Conservation (phyloP, 2,888 invertebrate species). For the Dasypolia templi region DNA sequence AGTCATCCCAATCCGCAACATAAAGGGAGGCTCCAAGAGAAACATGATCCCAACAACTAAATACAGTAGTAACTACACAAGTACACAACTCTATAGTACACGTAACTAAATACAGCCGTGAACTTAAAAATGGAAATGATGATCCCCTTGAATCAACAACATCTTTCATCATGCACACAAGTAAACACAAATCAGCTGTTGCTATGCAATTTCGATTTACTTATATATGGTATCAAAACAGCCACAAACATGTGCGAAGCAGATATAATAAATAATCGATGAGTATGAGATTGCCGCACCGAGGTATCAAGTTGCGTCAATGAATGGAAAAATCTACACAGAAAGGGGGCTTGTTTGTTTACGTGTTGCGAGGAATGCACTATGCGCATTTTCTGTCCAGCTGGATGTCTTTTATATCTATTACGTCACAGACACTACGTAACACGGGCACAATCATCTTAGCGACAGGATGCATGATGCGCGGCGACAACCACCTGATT, state of each 20-base stretch:
- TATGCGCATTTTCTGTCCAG: conserved; percentile 1
- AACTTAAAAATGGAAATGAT: not conserved
- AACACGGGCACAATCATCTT: not conserved
- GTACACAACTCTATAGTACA: too few species aligned
- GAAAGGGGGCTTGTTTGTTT: not conserved
- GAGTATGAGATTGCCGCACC: not conserved
- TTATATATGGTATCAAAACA: not conserved
- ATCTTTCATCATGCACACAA: not conserved
- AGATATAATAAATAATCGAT: conserved; percentile 1
- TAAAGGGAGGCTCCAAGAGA: not conserved
- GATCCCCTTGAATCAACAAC: not conserved
- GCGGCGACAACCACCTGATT: not conserved
- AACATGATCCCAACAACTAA: not conserved
- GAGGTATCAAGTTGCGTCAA: not conserved
- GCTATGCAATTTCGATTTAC: not conserved
- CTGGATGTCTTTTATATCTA: too few species aligned
- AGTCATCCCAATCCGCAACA: not conserved
- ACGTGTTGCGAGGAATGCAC: conserved; percentile 2
- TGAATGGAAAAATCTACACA: not conserved
- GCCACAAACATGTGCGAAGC: conserved; percentile 1
- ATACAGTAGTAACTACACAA: too few species aligned
- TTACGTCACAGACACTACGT: not conserved
- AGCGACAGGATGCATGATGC: not conserved
- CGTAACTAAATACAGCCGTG: too few species aligned
- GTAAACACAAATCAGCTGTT: conserved; percentile 1